Evolutionary conservation across 2,797 vertebrate genomes (phyloP), one percentile per base, ranked within the genome.

Genomic region (Graptemys geographica): DNA sequence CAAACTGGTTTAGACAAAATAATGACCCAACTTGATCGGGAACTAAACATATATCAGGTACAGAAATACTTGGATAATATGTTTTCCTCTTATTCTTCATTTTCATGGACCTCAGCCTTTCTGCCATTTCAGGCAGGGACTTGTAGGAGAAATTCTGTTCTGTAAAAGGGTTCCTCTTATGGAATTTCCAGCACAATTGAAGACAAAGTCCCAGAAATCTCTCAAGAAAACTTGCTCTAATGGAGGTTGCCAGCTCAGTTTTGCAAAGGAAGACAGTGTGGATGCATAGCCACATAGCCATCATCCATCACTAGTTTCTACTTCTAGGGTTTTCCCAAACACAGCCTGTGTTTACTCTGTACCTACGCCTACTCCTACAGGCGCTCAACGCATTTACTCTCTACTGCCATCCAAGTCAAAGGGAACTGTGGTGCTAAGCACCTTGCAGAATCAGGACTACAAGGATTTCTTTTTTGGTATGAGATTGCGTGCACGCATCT

Each of bases 401-500:
- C 65, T 11, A 72, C 18, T 37, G 18, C n/a, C n/a, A 21, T 72
- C 65, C 65, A 72, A 72, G n/a, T 72, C 65, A 72, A 23, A 19
- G n/a, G 18, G 19, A 72, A 37, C n/a, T 37, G 8, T 19, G 21
- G n/a, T 23, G 33, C 33, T 72, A 37, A 37, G 65, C 21, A 11
- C 65, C 19, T 72, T 41, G 65, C 37, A 72, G 65, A 72, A 41
- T 37, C n/a, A 19, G 65, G n/a, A 37, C 9, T 41, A 41, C 4
- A 5, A 21, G n/a, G 65, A 72, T 37, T 72, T 69, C 27, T 69
- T 21, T 72, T 37, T 72, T n/a, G 37, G 21, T 72, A n/a, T 72
- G 3, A 5, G n/a, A 19, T 10, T 23, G 21, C 3, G n/a, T 72
- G 21, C 8, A 10, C 33, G 1, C 18, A 11, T 41, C 5, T 72